Evolutionary conservation across 2,113 vertebrate genomes (phyloP).

Genomic region (Callopanchax toddi): DNA sequence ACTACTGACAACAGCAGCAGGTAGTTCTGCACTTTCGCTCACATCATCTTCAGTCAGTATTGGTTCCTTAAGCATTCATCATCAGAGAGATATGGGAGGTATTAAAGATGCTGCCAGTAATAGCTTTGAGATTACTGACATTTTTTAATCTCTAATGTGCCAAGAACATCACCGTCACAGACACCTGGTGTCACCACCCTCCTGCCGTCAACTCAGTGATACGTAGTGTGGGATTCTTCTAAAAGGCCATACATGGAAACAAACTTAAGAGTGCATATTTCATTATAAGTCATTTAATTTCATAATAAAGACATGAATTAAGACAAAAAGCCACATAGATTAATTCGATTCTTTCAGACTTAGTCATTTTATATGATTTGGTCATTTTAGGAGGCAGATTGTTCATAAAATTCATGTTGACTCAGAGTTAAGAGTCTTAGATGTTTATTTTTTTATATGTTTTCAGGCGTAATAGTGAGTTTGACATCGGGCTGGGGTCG

Average conservation of each 20-base stretch:
- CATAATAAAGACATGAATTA: no score
- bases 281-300: no score
- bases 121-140: not conserved
- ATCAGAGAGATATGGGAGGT: conserved; percentile 32
- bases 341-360: no score
- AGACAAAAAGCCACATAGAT: no score
- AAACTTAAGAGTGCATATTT: no score
- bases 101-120: conserved; percentile 38
- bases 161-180: conserved; percentile 29
- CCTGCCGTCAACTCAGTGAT: not conserved
- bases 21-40: conserved; percentile 34
- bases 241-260: not conserved
- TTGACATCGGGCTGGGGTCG: conserved; percentile 69
- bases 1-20: conserved; percentile 31
- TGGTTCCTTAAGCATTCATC: not conserved
- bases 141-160: conserved; percentile 7
- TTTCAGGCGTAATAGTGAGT: conserved; percentile 54
- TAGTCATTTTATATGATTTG: no score
- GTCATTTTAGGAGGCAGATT: not conserved
- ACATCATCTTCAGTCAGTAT: not conserved
- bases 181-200: not conserved
- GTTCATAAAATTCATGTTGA: not conserved
- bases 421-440: not conserved
- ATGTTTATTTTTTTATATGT: conserved; percentile 9
- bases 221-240: no score